A percentile compares a stretch with the other conserved stretches of the same genome.
phyloP scores from a whole-genome alignment of 2,888 invertebrate genomes.

The Choreutis nemorana region DNA sequence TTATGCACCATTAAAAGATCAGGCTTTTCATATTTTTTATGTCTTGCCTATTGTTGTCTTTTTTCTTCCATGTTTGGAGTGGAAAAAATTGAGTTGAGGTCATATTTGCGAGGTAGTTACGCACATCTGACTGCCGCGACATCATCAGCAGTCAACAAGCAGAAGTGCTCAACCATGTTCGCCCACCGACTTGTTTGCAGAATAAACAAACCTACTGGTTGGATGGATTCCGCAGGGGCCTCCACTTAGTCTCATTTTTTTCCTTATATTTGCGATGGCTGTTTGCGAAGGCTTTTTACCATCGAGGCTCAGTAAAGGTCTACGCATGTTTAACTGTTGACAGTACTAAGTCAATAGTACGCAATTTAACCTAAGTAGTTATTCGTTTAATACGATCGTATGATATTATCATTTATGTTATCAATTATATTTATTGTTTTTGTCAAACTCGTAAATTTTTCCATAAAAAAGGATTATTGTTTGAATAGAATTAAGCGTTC shows the following conservation, averaged over 20 bases:
- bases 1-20: conserved; percentile 28
- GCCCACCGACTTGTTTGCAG: conserved; percentile 39
- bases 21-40: conserved; percentile 32
- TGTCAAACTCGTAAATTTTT: too few relatives aligned
- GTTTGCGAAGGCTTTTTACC: conserved; percentile 45
- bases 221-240: conserved; percentile 45
- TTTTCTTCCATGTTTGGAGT: conserved; percentile 6
- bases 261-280: conserved; percentile 34
- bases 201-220: conserved; percentile 48
- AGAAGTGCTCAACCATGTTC: conserved; percentile 51
- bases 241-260: conserved; percentile 43
- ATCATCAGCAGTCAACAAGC: conserved; percentile 35
- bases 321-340: too few relatives aligned
- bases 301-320: conserved; percentile 52
- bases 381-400: too few relatives aligned
- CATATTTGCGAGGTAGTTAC: conserved; percentile 15
- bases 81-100: conserved; percentile 4
- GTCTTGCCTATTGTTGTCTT: conserved; percentile 38
- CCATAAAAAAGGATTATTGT: too few relatives aligned
- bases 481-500: too few relatives aligned
- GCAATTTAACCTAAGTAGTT: too few relatives aligned
- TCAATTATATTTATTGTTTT: too few relatives aligned
- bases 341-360: too few relatives aligned
- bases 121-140: conserved; percentile 30
- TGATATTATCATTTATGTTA: too few relatives aligned